Percentiles rank a stretch among this genome's conserved stretches.
Conservation (phyloP, 1,140 invertebrate genomes). For the Zaprionus ornatus region DNA sequence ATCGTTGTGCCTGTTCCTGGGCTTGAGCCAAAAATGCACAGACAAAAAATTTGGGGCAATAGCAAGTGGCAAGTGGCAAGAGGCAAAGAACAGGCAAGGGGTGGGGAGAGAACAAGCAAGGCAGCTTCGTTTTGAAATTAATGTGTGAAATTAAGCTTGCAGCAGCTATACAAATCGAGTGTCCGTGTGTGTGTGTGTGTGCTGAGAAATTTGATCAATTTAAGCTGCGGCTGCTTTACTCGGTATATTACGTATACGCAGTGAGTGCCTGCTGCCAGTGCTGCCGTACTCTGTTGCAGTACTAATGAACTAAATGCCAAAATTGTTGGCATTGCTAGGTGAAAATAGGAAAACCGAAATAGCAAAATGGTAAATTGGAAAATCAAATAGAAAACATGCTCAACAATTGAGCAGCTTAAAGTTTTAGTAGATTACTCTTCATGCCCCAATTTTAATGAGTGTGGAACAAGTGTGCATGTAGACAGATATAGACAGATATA, state of each 20-base stretch:
- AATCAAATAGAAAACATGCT: neutral
- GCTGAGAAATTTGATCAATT: conserved; percentile 61
- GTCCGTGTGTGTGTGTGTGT: neutral
- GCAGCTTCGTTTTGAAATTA: conserved; percentile 25
- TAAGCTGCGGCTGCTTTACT: conserved; percentile 20
- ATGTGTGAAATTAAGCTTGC: conserved; percentile 57
- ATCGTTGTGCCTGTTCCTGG: neutral
- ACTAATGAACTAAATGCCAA: conserved; percentile 49
- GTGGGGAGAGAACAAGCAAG: neutral
- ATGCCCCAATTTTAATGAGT: no score
- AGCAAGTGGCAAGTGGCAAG: no score
- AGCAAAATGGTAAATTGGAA: conserved; percentile 6
- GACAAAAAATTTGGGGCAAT: conserved; percentile 40
- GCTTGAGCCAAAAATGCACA: conserved; percentile 14
- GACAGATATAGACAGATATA: no score
- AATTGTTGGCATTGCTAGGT: conserved; percentile 42
- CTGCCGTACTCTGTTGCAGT: neutral
- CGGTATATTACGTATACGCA: conserved; percentile 50
- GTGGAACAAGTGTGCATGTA: no score
- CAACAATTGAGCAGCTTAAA: neutral
- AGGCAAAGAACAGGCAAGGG: neutral
- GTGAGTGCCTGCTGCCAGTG: neutral
- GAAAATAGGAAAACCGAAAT: conserved; percentile 21
- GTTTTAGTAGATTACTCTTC: no score
- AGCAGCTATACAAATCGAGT: neutral